A percentile compares a stretch with the other conserved stretches of the same genome.
Conservation (phyloP, 92 coral and sea anemone species). For the Virgularia gustaviana region DNA sequence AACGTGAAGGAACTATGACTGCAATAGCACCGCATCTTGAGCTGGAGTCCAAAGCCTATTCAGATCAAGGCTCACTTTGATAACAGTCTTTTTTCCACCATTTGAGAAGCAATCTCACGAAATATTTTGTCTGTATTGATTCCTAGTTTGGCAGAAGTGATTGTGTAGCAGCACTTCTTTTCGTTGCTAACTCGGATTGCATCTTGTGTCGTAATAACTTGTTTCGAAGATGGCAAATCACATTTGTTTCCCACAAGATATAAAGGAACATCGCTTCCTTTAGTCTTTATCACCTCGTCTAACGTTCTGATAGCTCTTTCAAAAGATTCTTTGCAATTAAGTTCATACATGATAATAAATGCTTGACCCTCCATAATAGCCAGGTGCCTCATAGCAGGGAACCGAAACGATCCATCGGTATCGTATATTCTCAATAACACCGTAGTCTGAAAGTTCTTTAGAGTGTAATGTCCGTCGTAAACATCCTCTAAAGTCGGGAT, state of each 20-base stretch:
- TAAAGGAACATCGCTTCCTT: conserved; percentile 4
- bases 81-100: conserved; percentile 31
- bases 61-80: background rate
- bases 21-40: background rate
- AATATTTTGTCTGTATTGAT: conserved; percentile 37
- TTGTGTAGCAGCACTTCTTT: conserved; percentile 28
- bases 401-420: conserved; percentile 34
- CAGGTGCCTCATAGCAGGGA: conserved; percentile 35
- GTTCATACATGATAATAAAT: conserved; percentile 26
- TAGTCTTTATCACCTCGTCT: conserved; percentile 7
- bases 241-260: conserved; percentile 32
- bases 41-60: background rate
- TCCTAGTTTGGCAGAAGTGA: conserved; percentile 26
- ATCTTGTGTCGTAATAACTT: conserved; percentile 27
- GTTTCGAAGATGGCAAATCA: conserved; percentile 26
- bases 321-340: conserved; percentile 30
- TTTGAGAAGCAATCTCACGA: conserved; percentile 38
- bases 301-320: conserved; percentile 13
- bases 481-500: conserved; percentile 33
- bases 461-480: conserved; percentile 30
- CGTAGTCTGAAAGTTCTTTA: conserved; percentile 27
- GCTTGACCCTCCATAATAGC: conserved; percentile 39
- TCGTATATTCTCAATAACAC: conserved; percentile 30
- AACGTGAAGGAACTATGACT: no score
- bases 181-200: conserved; percentile 21